These are phyloP conservation scores for Microtus pennsylvanicus DNA, from an alignment of 2,113 vertebrate species.

Conservation along the genomic window DNA sequence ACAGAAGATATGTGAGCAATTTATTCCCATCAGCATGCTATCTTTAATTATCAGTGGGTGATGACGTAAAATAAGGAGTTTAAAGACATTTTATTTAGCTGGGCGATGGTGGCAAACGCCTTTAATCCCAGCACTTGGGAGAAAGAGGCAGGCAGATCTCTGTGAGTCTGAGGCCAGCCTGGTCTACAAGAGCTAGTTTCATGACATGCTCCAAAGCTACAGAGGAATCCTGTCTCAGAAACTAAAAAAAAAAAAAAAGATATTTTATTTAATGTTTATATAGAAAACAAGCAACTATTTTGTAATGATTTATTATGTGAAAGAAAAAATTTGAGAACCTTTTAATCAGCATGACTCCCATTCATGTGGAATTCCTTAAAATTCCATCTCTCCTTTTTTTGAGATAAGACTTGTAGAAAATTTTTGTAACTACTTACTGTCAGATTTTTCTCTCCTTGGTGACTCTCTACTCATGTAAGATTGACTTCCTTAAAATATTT, in stretches of 20 bases:
- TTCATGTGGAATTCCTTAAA: background rate
- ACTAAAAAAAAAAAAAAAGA: too few species aligned
- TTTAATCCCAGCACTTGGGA: too few species aligned
- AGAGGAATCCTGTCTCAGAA: too few species aligned
- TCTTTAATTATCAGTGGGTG: background rate
- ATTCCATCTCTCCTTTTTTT: background rate
- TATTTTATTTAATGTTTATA: background rate
- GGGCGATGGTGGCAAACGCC: too few species aligned
- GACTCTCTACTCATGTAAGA: background rate
- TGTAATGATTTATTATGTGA: background rate
- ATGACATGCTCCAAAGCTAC: too few species aligned
- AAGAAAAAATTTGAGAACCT: background rate
- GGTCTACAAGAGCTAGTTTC: too few species aligned
- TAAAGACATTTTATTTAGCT: background rate
- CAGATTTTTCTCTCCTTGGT: background rate
- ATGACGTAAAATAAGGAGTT: conserved; percentile 20
- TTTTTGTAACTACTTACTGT: background rate
- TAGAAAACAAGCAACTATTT: background rate
- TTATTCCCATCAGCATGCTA: background rate
- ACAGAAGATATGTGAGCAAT: background rate
- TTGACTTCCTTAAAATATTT: background rate
- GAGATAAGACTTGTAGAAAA: background rate
- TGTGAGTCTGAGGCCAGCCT: too few species aligned
- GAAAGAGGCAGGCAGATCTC: too few species aligned
- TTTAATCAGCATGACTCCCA: background rate